These are phyloP conservation scores for Sisyra terminalis DNA, from an alignment of 2,888 invertebrate species.

Conservation along the genomic window DNA sequence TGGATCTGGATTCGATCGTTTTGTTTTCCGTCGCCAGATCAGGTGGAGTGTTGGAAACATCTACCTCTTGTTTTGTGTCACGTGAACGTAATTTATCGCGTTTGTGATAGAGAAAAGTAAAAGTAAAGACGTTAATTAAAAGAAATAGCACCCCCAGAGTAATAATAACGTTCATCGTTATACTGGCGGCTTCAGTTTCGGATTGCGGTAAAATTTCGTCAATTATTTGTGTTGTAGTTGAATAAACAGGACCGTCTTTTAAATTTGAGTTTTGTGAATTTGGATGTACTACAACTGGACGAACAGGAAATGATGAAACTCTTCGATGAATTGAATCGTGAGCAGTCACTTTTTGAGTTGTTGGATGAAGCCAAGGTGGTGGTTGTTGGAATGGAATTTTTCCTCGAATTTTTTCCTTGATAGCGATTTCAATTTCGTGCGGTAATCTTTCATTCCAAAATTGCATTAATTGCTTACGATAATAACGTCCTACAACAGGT, in stretches of 20 bases:
- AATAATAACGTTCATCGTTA: slow-evolving; percentile 32
- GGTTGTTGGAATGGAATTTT: slow-evolving; percentile 9
- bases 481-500: slow-evolving; percentile 53
- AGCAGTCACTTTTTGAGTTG: not conserved
- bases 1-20: slow-evolving; percentile 11
- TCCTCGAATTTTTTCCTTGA: slow-evolving; percentile 2
- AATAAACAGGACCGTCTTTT: slow-evolving; percentile 14
- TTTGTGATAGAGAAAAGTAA: slow-evolving; percentile 49
- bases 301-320: not conserved
- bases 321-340: not conserved
- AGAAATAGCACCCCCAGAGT: slow-evolving; percentile 54
- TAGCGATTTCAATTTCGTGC: slow-evolving; percentile 2
- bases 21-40: slow-evolving; percentile 14
- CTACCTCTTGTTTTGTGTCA: slow-evolving; percentile 29
- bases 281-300: not conserved
- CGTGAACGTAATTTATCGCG: slow-evolving; percentile 37
- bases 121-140: slow-evolving; percentile 52
- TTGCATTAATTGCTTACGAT: slow-evolving; percentile 58
- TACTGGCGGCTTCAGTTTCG: slow-evolving; percentile 20
- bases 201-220: slow-evolving; percentile 14
- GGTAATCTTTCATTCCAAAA: slow-evolving; percentile 45
- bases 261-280: not conserved
- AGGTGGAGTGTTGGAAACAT: slow-evolving; percentile 31
- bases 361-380: slow-evolving; percentile 5
- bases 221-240: slow-evolving; percentile 15